Conservation (phyloP, 2,888 invertebrate genomes). For the Eupithecia pulchellata region DNA sequence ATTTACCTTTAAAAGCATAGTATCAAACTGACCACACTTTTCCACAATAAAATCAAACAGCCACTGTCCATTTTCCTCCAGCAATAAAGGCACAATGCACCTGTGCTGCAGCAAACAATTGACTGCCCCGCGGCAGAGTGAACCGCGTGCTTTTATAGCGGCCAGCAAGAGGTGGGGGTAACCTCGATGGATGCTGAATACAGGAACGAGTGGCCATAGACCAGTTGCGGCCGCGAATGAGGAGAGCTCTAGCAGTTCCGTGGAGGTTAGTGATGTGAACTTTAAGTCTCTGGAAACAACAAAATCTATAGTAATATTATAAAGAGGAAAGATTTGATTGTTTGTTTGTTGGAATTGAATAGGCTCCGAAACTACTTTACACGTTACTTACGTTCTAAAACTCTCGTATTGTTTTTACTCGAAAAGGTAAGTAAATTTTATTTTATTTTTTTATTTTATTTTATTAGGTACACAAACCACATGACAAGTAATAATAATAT, state of each 20-base stretch:
- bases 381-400: too few relatives aligned
- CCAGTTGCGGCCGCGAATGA: constrained; percentile 72
- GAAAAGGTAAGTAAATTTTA: too few relatives aligned
- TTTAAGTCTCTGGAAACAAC: constrained; percentile 64
- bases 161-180: constrained; percentile 65
- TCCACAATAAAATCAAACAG: constrained; percentile 81
- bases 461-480: too few relatives aligned
- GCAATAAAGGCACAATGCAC: constrained; percentile 67
- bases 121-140: constrained; percentile 72
- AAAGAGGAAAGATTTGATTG: too few relatives aligned
- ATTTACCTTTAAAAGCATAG: constrained; percentile 83
- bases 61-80: constrained; percentile 79
- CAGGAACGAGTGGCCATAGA: constrained; percentile 78
- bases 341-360: too few relatives aligned
- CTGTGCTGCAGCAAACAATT: constrained; percentile 62
- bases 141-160: constrained; percentile 61
- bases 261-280: constrained; percentile 60
- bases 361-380: too few relatives aligned
- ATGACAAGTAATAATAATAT: too few relatives aligned
- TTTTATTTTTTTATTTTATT: too few relatives aligned
- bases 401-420: too few relatives aligned
- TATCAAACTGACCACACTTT: constrained; percentile 81
- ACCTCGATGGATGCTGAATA: constrained; percentile 72
- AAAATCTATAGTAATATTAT: not conserved
- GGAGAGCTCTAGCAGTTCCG: constrained; percentile 67